phyloP scores from a whole-genome alignment of 2,888 invertebrate species.

The Athrips mouffetella region DNA sequence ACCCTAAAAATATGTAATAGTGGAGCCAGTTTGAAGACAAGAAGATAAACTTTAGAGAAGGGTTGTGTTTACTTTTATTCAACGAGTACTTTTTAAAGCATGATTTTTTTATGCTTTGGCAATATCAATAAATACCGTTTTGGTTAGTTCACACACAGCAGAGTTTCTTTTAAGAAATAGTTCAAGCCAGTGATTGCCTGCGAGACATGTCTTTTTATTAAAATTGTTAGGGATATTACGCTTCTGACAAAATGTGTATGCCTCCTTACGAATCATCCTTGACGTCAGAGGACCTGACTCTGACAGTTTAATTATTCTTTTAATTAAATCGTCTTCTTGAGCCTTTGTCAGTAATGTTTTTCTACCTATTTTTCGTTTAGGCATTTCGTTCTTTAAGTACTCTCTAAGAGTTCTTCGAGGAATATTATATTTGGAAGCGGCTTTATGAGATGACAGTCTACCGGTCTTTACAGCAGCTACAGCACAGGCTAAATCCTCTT shows the following conservation, averaged over 20 bases:
- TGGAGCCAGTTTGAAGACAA: no score
- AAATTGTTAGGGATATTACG: constrained; percentile 17
- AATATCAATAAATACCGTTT: no score
- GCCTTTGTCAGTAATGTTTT: not conserved
- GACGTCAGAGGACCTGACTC: not conserved
- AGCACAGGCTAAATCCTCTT: no score
- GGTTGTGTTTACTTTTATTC: no score
- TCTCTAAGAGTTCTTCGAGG: not conserved
- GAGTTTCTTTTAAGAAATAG: not conserved
- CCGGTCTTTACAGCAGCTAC: not conserved
- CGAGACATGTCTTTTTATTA: constrained; percentile 13
- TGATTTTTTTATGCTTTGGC: no score
- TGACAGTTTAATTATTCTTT: not conserved
- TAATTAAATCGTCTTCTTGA: not conserved
- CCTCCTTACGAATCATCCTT: constrained; percentile 15
- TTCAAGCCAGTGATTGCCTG: constrained; percentile 1
- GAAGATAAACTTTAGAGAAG: no score
- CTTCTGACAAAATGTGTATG: constrained; percentile 17
- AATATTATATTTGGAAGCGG: not conserved
- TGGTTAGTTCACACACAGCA: no score
- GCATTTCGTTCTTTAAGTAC: not conserved
- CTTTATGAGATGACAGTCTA: not conserved
- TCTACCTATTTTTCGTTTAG: not conserved
- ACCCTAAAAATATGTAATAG: no score
- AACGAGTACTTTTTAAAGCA: no score